Percentiles rank a stretch among this genome's conserved stretches.
phyloP scores from a whole-genome alignment of 2,797 vertebrate species.

The Rhinichthys osculus region DNA sequence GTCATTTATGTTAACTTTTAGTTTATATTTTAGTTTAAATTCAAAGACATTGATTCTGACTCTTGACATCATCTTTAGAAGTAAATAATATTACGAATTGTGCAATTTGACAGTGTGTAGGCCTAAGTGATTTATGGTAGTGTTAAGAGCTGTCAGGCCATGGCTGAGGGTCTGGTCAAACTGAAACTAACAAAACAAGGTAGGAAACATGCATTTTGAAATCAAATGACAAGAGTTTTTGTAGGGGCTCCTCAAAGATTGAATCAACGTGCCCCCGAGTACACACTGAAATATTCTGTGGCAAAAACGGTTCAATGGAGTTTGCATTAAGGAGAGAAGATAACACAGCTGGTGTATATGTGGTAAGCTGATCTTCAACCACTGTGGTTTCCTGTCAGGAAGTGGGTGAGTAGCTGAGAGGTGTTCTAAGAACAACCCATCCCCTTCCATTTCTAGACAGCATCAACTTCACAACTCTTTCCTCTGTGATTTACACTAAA shows the following conservation, averaged over 20 bases:
- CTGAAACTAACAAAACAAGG: background rate
- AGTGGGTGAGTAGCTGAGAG: constrained; percentile 30
- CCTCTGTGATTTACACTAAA: constrained; percentile 40
- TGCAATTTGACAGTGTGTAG: background rate
- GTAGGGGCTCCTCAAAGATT: constrained; percentile 21
- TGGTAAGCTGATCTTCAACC: constrained; percentile 50
- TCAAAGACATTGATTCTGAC: background rate
- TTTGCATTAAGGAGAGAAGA: constrained; percentile 43
- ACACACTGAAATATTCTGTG: constrained; percentile 56
- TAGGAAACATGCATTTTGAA: background rate
- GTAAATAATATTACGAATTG: background rate
- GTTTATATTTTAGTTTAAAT: background rate
- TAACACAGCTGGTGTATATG: constrained; percentile 45
- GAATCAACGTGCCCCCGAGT: constrained; percentile 46
- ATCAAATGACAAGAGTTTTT: constrained; percentile 41
- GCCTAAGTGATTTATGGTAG: background rate
- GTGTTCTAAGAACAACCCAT: background rate
- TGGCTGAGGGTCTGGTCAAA: background rate
- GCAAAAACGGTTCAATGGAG: constrained; percentile 62
- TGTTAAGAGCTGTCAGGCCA: background rate
- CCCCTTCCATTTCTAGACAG: constrained; percentile 16
- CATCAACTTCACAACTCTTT: background rate
- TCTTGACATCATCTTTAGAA: background rate
- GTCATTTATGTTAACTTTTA: too few species aligned
- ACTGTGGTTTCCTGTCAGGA: constrained; percentile 58